Percentiles rank a stretch among this genome's conserved stretches.
Evolutionary conservation across 2,797 vertebrate genomes (phyloP).

Genomic region (Coreius guichenoti): DNA sequence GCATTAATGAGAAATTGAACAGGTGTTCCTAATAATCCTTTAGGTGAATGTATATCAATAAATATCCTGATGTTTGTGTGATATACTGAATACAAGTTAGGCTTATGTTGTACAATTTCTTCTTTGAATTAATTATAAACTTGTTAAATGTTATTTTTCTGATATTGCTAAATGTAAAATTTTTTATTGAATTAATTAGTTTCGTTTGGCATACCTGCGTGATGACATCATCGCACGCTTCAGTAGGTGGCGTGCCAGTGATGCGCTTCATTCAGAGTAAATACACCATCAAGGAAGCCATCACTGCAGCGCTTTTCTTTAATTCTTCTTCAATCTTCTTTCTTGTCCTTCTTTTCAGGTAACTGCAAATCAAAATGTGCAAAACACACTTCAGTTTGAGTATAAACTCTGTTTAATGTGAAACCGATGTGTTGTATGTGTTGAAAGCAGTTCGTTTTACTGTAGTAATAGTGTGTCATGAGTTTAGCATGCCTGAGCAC

Average conservation of each 20-base stretch:
- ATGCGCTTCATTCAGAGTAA: background rate
- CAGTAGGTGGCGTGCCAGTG: background rate
- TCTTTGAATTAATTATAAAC: background rate
- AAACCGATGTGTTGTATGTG: background rate
- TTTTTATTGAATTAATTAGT: background rate
- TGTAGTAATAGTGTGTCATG: background rate
- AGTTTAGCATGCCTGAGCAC: background rate
- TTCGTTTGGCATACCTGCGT: no score
- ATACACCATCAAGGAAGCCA: background rate
- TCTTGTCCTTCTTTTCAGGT: background rate
- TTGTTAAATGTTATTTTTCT: background rate
- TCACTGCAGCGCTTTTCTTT: no score
- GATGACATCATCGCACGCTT: background rate
- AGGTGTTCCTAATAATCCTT: no score
- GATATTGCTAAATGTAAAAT: background rate
- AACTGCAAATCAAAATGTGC: background rate
- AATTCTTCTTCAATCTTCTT: background rate
- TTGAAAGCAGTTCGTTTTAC: background rate
- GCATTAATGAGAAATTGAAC: no score
- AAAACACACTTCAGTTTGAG: background rate
- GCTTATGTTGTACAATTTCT: background rate
- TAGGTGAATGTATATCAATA: no score
- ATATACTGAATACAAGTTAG: background rate
- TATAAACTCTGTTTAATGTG: background rate
- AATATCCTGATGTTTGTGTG: background rate